phyloP scores from a whole-genome alignment of 2,113 vertebrate genomes.

The Himantopus leucocephalus region DNA sequence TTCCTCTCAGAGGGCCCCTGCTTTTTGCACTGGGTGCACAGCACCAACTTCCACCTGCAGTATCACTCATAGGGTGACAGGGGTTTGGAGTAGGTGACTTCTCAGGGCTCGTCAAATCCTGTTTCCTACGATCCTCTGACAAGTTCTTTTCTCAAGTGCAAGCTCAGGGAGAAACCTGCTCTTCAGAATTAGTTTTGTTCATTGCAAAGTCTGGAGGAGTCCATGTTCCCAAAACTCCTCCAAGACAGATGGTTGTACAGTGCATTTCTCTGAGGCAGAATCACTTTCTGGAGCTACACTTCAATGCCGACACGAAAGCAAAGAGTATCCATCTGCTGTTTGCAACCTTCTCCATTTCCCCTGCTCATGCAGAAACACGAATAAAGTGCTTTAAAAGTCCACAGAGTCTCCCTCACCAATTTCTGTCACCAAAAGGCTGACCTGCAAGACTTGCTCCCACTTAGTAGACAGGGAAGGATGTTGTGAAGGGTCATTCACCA shows the following conservation, averaged over 20 bases:
- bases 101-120: not conserved
- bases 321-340: not conserved
- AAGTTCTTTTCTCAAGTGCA: not conserved
- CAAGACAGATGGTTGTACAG: not conserved
- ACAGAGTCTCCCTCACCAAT: not conserved
- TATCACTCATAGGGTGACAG: not conserved
- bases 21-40: not conserved
- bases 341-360: not conserved
- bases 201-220: not conserved
- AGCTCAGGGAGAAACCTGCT: not conserved
- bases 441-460: not conserved
- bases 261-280: not conserved
- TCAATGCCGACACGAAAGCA: not conserved
- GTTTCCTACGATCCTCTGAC: not conserved
- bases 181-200: not conserved
- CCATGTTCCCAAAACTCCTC: not conserved
- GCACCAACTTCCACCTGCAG: not conserved
- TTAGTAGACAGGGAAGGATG: not conserved
- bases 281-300: not conserved
- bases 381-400: not conserved
- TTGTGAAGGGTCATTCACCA: not conserved
- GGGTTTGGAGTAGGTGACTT: rapidly evolving
- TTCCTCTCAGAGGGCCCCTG: not conserved
- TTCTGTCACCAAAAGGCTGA: not conserved
- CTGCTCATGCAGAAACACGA: not conserved